These are phyloP conservation scores for Platyscapa corneri DNA, from an alignment of 1,140 invertebrate species.

Conservation along the genomic window DNA sequence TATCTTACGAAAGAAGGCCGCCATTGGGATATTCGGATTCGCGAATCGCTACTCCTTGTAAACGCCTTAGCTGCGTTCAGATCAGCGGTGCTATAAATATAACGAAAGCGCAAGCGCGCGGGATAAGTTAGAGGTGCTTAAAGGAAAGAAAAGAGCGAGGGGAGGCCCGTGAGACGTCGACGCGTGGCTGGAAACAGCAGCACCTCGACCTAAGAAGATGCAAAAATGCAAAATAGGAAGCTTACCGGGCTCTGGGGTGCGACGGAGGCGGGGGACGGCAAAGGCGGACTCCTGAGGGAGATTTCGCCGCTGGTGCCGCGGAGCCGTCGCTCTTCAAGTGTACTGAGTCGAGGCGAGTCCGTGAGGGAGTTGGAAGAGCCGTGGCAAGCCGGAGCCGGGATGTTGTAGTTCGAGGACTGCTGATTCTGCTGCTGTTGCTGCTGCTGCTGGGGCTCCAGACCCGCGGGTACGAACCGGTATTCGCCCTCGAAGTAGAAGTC, in stretches of 20 bases:
- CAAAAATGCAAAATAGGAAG: too few relatives aligned
- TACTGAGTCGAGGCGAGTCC: conserved; percentile 61
- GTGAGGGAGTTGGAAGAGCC: conserved; percentile 31
- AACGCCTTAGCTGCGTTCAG: not conserved
- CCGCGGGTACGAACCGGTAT: conserved; percentile 80
- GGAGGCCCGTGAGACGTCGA: too few relatives aligned
- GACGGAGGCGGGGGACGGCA: conserved; percentile 64
- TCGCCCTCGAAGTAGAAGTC: conserved; percentile 88
- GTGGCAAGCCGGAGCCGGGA: conserved; percentile 33
- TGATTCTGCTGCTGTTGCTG: conserved; percentile 62
- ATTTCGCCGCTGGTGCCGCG: conserved; percentile 84
- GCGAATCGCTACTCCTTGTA: too few relatives aligned
- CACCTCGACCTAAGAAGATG: too few relatives aligned
- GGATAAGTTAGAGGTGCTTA: not conserved
- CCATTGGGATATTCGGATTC: too few relatives aligned
- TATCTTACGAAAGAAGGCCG: too few relatives aligned
- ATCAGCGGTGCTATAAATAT: not conserved
- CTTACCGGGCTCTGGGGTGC: not conserved
- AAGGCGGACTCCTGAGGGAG: conserved; percentile 73
- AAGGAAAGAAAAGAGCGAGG: too few relatives aligned
- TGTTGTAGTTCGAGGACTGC: conserved; percentile 52
- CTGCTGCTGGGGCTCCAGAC: conserved; percentile 39
- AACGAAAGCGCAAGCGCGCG: not conserved
- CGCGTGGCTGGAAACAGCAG: too few relatives aligned
- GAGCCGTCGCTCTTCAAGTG: conserved; percentile 78